Base-by-base conservation (phyloP, 2,888 invertebrate genomes). In the Eupithecia inturbata region DNA sequence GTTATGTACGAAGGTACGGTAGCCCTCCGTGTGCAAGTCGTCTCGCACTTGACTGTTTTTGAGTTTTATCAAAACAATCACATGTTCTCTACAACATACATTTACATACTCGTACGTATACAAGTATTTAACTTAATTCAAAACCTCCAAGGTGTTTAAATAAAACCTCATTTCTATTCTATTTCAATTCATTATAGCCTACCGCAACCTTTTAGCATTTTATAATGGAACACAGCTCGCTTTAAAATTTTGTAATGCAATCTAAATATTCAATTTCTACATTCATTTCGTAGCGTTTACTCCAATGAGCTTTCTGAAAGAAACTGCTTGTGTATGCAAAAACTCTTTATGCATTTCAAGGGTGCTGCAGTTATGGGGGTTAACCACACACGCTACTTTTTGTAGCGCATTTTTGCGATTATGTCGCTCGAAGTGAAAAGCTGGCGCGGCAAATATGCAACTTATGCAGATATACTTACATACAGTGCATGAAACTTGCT, bases 281-380 rank as follows among this genome's bases (percentile, higher is more conserved):
- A 84, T 85, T 84, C 83, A 82, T 86, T 84, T 80, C 74, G 74
- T 79, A 82, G 81, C 82, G 82, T 81, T 86, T 86, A 86, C 83
- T 82, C 82, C 82, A 79, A 80, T 73, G 78, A 80, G 82, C 80
- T 78, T 80, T 82, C 83, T 87, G 82, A 85, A 85, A 81, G 83
- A 86, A 87, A 84, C 82, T 85, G 87, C 85, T 88, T 82, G 83
- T 82, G 83, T 85, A 88, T 90, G 89, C 88, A 88, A 88, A 88
- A 89, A 87, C 82, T 87, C 85, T 86, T 86, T 86, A 87, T 89
- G 88, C 88, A 88, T 87, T 89, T 89, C 83, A 87, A 89, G 89
- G 88, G 87, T 85, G 86, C 86, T 85, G 83, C 83, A 85, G 86
- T 87, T 87, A 87, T 85, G 70, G 68, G 68, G 73, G 73, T 71